Base-by-base conservation (phyloP, 2,888 invertebrate genomes). In the Rhynchonema sp. region DNA sequence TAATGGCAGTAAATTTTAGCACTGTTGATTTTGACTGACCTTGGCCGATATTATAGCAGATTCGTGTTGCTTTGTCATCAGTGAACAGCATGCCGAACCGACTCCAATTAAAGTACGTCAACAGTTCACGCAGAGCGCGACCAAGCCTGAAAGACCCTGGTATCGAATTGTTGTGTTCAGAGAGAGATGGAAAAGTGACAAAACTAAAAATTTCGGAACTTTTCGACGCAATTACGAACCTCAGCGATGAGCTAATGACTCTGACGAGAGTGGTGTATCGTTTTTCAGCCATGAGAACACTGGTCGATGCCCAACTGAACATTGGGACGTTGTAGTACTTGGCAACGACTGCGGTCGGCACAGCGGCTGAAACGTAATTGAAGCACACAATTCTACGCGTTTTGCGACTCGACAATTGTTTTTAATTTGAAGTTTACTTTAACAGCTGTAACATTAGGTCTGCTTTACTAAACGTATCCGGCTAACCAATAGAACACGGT, bases 301-400 rank as follows among this genome's bases (percentile, higher is more conserved):
- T 30, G 9, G 57, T 60, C 25, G 60, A 49, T 25, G 60, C 60
- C 60, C 60, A 60, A 55, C 49, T 60, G n/a, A 60, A 25, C 46
- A 52, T 46, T 1, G 60, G 60, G 2, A 60, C 38, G 29, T 60
- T 46, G 55, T 30, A 60, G 26, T 60, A 60, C 26, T 52, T 57
- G 1, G 57, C 57, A 54, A 58, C 1, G 2, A 54, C 58, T 23
- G 57, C 60, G 6, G 30, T n/a, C 1, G 27, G 46, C 55, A 46
- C 17, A n/a, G 60, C 60, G 2, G 60, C 60, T 60, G 29, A 6
- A 53, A n/a, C 2, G n/a, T n/a, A n/a, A 25, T 17, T 3, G 6
- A 49, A n/a, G 20, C 2, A 2, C 3, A n/a, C 9, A 23, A 22
- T n/a, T n/a, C n/a, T n/a, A n/a, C n/a, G n/a, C n/a, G n/a, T n/a